These are phyloP conservation scores for Heteronetta atricapilla DNA, from an alignment of 2,113 vertebrate species.

Conservation along the genomic window DNA sequence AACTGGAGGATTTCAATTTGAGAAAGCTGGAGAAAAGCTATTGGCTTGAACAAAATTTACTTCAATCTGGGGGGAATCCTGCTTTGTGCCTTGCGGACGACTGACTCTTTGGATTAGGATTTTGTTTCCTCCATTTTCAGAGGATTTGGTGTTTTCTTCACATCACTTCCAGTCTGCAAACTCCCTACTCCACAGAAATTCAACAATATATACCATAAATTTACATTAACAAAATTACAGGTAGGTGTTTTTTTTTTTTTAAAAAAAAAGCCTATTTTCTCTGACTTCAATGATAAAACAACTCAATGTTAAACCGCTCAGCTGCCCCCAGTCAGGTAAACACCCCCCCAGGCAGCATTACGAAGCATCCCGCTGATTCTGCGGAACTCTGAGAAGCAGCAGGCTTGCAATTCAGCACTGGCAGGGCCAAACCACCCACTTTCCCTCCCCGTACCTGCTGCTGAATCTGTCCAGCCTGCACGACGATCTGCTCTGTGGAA, in stretches of 20 bases:
- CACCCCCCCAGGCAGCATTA: neutral
- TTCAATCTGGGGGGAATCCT: neutral
- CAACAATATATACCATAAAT: no score
- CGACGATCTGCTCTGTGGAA: constrained; percentile 95
- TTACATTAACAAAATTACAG: neutral
- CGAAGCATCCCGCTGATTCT: neutral
- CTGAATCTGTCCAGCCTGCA: constrained; percentile 96
- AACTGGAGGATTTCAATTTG: neutral
- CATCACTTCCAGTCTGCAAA: neutral
- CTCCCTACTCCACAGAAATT: neutral
- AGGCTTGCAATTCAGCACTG: neutral
- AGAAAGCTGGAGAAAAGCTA: neutral
- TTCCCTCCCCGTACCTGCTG: constrained; percentile 85
- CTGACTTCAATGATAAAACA: neutral
- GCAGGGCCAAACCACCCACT: neutral
- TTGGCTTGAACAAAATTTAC: neutral
- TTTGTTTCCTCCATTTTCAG: neutral
- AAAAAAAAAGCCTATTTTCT: neutral
- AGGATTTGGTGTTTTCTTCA: neutral
- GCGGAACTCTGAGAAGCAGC: neutral
- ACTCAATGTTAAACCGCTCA: no score
- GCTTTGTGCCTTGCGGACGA: neutral
- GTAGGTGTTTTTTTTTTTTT: neutral
- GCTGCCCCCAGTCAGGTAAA: neutral
- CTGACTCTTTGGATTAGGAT: neutral